phyloP scores from a whole-genome alignment of 2,888 invertebrate genomes.

The Parascotia fuliginaria region DNA sequence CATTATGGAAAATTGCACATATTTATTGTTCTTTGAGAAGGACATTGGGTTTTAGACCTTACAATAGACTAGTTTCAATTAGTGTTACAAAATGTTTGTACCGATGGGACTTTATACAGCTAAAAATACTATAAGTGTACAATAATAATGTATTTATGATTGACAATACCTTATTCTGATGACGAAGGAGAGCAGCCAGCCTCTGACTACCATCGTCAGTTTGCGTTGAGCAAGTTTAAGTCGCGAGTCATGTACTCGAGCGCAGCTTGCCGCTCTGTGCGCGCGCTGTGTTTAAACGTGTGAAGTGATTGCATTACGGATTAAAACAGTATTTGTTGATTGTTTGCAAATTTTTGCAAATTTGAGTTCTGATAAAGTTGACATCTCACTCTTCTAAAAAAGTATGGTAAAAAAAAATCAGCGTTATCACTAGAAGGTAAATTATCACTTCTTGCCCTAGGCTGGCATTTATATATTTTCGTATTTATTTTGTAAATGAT shows the following conservation, averaged over 20 bases:
- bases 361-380: too few species aligned
- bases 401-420: too few species aligned
- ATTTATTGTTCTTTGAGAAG: too few species aligned
- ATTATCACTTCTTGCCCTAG: too few species aligned
- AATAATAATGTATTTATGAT: constrained; percentile 32
- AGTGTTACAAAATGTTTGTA: neutral
- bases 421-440: too few species aligned
- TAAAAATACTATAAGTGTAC: constrained; percentile 8
- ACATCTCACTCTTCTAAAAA: too few species aligned
- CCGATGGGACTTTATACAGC: constrained; percentile 1
- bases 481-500: too few species aligned
- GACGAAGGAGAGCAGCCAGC: constrained; percentile 78
- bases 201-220: constrained; percentile 55
- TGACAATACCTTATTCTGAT: constrained; percentile 50
- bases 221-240: constrained; percentile 21
- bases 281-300: constrained; percentile 47
- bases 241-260: constrained; percentile 46
- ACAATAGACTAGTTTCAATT: too few species aligned
- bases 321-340: neutral
- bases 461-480: too few species aligned
- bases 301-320: constrained; percentile 55
- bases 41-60: too few species aligned
- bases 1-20: too few species aligned
- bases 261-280: constrained; percentile 74
- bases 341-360: too few species aligned